Base-by-base conservation (phyloP, 2,113 vertebrate genomes). In the Myrmecophaga tridactyla region DNA sequence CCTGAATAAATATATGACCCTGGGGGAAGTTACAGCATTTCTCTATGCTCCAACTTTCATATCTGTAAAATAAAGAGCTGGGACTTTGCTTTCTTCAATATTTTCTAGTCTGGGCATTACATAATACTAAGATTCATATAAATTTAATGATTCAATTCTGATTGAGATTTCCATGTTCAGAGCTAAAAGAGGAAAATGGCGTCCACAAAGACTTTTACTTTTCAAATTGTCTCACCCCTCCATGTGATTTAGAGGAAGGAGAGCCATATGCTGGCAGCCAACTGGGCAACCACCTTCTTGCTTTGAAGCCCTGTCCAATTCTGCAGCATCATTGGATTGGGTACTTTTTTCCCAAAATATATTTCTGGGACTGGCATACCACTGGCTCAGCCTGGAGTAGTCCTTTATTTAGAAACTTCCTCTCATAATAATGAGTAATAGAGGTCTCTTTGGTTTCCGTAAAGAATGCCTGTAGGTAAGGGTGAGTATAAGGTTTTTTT, bases 391-490 rank as follows among this genome's bases (percentile, higher is more conserved):
- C 31, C 46, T 69, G 8, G 25, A 72, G 39, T 20, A 20, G 11
- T 31, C 75, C 62, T 82, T 73, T n/a, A 36, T 46, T 86, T 48
- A 31, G 84, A 92, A 75, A 90, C 43, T 60, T 51, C 41, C 21
- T 93, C 72, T 70, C 36, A 51, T 34, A 92, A 36, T 43, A 53
- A 72, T 48, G 63, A 67, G 72, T 15, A 23, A 43, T 7, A 34
- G 23, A 93, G 27, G 18, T 34, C 43, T 62, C 91, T 92, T 89
- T 63, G 48, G 21, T 91, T 95, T 96, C 82, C 36, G n/a, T 34
- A 92, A 91, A 76, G 43, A 91, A 69, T 65, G 63, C 53, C 67
- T 82, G 18, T 76, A 91, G 84, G 58, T 84, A 39, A 94, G 46
- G 17, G 13, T 53, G n/a, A 75, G 29, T 41, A 34, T 87, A 70